phyloP scores from a whole-genome alignment of 2,888 invertebrate genomes.

The Sympetrum striolatum region DNA sequence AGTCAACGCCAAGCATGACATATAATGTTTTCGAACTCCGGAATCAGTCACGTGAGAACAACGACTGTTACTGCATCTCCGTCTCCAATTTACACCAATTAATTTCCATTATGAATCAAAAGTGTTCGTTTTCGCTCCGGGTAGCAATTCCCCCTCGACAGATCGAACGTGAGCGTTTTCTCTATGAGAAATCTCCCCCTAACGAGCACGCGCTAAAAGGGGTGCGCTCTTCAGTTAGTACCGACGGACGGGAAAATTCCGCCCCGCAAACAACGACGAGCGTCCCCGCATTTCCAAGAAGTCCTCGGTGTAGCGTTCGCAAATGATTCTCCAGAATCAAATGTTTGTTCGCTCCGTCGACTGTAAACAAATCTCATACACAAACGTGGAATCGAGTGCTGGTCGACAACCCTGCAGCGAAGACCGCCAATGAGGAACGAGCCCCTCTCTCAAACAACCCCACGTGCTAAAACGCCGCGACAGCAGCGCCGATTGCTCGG shows the following conservation, averaged over 20 bases:
- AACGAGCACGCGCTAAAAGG: background rate
- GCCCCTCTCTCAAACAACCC: background rate
- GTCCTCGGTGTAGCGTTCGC: background rate
- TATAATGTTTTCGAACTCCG: too few species aligned
- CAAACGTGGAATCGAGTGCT: background rate
- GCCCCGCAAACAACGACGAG: background rate
- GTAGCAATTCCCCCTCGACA: background rate
- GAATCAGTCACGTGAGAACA: too few species aligned
- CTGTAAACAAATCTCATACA: background rate
- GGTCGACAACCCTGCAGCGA: background rate
- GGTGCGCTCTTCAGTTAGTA: background rate
- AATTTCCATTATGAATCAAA: too few species aligned
- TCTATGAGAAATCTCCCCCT: background rate
- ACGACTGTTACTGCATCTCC: too few species aligned
- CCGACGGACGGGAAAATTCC: background rate
- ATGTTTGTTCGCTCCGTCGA: background rate
- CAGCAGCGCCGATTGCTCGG: background rate
- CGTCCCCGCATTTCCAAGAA: background rate
- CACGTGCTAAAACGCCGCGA: background rate
- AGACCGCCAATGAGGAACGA: background rate
- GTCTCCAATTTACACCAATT: too few species aligned
- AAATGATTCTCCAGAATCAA: slow-evolving; percentile 28
- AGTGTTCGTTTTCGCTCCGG: background rate
- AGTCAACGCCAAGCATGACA: too few species aligned
- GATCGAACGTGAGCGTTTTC: background rate